phyloP scores from a whole-genome alignment of 2,113 vertebrate species.

The Mesembrinibis cayennensis region DNA sequence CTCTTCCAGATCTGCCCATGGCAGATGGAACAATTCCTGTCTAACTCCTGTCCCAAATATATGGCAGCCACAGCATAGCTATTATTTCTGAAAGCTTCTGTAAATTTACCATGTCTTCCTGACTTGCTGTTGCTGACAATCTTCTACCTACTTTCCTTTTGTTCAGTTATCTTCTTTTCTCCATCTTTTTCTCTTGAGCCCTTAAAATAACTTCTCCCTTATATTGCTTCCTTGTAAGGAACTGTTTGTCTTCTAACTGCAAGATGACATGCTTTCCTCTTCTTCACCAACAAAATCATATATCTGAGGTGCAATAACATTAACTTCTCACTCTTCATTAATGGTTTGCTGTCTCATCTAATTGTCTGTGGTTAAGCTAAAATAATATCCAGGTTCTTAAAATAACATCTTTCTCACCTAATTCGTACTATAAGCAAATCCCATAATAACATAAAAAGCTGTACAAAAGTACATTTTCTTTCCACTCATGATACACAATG shows the following conservation, averaged over 20 bases:
- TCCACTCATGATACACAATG: neutral
- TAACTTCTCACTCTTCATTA: neutral
- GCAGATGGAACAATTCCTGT: neutral
- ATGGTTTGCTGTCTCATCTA: neutral
- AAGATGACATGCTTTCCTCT: neutral
- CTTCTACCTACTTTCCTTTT: neutral
- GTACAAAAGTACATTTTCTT: neutral
- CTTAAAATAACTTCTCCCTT: neutral
- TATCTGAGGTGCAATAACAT: neutral
- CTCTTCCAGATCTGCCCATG: neutral
- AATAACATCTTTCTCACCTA: neutral
- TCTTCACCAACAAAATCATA: neutral
- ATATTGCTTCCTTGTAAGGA: neutral
- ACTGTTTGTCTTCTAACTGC: neutral
- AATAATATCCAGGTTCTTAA: neutral
- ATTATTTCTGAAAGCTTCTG: neutral
- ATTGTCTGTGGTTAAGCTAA: neutral
- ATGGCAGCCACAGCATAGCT: neutral
- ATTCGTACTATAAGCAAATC: neutral
- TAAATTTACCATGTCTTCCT: neutral
- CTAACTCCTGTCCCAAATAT: neutral
- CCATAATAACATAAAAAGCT: neutral
- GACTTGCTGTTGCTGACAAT: neutral
- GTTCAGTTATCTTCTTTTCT: neutral
- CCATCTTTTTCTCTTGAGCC: neutral